A percentile compares a stretch with the other conserved stretches of the same genome.
phyloP scores from a whole-genome alignment of 2,113 vertebrate genomes.

The Ptilonorhynchus violaceus region DNA sequence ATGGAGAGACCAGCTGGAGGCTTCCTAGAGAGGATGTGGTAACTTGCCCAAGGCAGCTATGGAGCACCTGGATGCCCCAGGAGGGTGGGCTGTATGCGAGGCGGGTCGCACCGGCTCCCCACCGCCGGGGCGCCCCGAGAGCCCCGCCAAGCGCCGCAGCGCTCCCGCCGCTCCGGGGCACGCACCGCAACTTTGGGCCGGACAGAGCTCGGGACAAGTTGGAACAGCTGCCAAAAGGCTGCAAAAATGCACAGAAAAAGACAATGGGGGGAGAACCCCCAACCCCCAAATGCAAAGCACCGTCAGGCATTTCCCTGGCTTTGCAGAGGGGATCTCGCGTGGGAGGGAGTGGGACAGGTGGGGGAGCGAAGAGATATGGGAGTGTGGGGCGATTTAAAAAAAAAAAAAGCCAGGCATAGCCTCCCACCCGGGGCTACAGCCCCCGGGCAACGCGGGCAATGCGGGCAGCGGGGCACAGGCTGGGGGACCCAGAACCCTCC shows the following conservation, averaged over 20 bases:
- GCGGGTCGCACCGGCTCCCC: background rate
- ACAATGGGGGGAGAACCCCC: background rate
- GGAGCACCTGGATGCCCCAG: background rate
- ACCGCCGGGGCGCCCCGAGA: background rate
- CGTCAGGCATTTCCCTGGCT: background rate
- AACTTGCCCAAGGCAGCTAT: accelerated
- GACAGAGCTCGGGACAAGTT: background rate
- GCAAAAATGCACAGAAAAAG: background rate
- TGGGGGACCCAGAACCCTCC: accelerated
- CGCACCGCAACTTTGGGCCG: background rate
- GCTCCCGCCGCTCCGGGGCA: background rate
- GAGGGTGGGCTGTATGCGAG: background rate
- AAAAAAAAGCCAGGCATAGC: background rate
- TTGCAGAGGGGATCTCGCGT: background rate
- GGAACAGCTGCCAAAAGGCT: background rate
- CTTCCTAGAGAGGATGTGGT: background rate
- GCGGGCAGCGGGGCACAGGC: background rate
- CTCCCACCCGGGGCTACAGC: background rate
- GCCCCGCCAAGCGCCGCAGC: background rate
- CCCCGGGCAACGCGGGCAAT: background rate
- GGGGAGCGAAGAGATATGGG: background rate
- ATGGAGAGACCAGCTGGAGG: background rate
- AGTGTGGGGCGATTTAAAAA: background rate
- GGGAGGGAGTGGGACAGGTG: background rate
- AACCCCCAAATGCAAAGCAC: background rate